phyloP scores from a whole-genome alignment of 2,888 invertebrate genomes.

The Drosophila kuntzei region DNA sequence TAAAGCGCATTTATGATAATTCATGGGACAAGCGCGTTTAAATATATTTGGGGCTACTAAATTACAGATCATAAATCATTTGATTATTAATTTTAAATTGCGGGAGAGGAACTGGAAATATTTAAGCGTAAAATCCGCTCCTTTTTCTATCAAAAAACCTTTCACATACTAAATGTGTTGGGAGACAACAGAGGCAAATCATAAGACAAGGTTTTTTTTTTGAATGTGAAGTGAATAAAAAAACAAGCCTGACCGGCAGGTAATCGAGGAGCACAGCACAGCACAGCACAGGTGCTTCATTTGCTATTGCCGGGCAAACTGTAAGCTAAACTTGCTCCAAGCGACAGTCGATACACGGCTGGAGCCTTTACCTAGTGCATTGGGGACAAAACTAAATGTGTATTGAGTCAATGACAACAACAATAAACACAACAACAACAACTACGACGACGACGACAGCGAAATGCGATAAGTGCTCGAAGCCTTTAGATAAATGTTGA shows the following conservation, averaged over 20 bases:
- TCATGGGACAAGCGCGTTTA: slow-evolving; percentile 15
- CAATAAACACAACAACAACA: slow-evolving; percentile 7
- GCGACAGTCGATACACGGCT: slow-evolving; percentile 31
- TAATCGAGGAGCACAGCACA: slow-evolving; percentile 37
- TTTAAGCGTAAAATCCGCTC: slow-evolving; percentile 25
- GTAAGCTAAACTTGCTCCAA: slow-evolving; percentile 43
- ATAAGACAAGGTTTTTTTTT: slow-evolving; percentile 32
- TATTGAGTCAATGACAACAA: slow-evolving; percentile 45
- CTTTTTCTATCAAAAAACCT: slow-evolving; percentile 48
- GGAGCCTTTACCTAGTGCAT: slow-evolving; percentile 37
- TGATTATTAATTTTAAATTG: slow-evolving; percentile 4
- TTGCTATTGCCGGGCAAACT: slow-evolving; percentile 36
- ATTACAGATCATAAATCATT: slow-evolving; percentile 13
- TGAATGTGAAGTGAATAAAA: slow-evolving; percentile 32
- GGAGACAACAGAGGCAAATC: slow-evolving; percentile 48
- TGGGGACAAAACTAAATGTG: slow-evolving; percentile 69
- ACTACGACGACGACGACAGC: slow-evolving; percentile 4
- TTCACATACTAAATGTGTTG: slow-evolving; percentile 45
- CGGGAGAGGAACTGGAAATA: slow-evolving; percentile 21
- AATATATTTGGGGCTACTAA: slow-evolving; percentile 8
- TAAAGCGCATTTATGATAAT: slow-evolving; percentile 4
- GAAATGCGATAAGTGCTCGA: slow-evolving; percentile 35
- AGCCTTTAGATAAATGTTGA: slow-evolving; percentile 52
- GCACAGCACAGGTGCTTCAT: slow-evolving; percentile 49
- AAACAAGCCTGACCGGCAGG: slow-evolving; percentile 53